A percentile compares a stretch with the other conserved stretches of the same genome.
Evolutionary conservation across 1,140 invertebrate species (phyloP).

Genomic region (Saccostrea echinata): DNA sequence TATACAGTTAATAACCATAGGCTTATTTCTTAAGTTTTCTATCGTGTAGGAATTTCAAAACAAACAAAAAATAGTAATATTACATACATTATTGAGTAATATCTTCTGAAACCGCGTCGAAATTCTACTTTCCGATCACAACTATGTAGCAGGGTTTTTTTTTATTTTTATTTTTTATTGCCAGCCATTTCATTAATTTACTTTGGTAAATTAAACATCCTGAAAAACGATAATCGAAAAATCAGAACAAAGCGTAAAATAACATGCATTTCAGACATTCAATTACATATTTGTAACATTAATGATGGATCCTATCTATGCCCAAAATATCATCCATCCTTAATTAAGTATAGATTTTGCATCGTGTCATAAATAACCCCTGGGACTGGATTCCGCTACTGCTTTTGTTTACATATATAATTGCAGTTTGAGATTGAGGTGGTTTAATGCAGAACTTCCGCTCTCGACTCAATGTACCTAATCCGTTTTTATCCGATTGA

Average conservation of each 20-base stretch:
- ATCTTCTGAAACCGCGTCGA: no score
- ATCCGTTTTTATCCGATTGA: slow-evolving; percentile 31
- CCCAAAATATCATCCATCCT: not conserved
- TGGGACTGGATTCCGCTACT: not conserved
- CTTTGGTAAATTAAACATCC: not conserved
- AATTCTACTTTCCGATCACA: no score
- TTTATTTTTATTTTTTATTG: no score
- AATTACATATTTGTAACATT: slow-evolving; percentile 10
- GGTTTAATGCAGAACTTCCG: not conserved
- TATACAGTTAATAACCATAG: no score
- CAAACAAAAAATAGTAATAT: no score
- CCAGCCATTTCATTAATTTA: not conserved
- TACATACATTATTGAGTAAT: no score
- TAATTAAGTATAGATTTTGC: slow-evolving; percentile 33
- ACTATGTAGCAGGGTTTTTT: no score
- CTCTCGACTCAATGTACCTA: not conserved
- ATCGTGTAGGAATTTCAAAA: no score
- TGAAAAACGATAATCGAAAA: not conserved
- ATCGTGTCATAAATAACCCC: not conserved
- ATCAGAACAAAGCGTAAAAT: not conserved
- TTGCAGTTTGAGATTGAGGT: slow-evolving; percentile 7
- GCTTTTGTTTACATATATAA: slow-evolving; percentile 13
- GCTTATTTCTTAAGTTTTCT: no score
- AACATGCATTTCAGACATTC: not conserved
- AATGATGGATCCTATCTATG: not conserved